Percentiles rank a stretch among this genome's conserved stretches.
phyloP scores from a whole-genome alignment of 2,888 invertebrate genomes.

The Allacma fusca region DNA sequence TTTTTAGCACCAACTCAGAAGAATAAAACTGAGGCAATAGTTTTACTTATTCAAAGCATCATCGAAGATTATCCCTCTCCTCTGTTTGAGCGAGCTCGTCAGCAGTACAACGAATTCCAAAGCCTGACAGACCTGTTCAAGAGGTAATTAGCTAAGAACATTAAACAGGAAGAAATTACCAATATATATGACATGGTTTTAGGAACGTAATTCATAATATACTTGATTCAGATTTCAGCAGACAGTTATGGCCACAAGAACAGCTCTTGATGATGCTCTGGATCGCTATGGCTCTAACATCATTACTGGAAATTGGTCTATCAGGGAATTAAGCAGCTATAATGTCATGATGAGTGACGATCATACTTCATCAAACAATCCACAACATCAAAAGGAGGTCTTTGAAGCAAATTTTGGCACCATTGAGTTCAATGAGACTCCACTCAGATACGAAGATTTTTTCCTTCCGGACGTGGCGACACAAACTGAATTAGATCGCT shows the following conservation, averaged over 20 bases:
- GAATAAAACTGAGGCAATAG: not conserved
- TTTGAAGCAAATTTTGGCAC: constrained; percentile 5
- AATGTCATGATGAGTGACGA: constrained; percentile 30
- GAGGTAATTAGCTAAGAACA: constrained; percentile 27
- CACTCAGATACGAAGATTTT: constrained; percentile 52
- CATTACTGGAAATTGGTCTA: constrained; percentile 51
- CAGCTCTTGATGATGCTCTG: constrained; percentile 39
- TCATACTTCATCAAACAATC: not conserved
- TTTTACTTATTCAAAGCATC: constrained; percentile 41
- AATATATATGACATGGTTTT: too few relatives aligned
- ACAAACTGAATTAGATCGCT: not conserved
- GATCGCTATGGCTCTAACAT: constrained; percentile 41
- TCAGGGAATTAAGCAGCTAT: constrained; percentile 35
- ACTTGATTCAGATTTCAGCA: constrained; percentile 45
- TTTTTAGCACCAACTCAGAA: constrained; percentile 44
- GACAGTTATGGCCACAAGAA: constrained; percentile 29
- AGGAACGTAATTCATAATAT: too few relatives aligned
- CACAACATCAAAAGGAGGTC: not conserved
- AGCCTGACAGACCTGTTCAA: constrained; percentile 38
- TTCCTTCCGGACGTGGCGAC: constrained; percentile 23
- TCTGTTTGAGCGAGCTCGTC: constrained; percentile 40
- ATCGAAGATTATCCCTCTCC: constrained; percentile 49
- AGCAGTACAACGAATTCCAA: constrained; percentile 47
- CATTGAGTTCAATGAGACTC: constrained; percentile 45
- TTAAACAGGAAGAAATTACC: too few relatives aligned